Base-by-base conservation (phyloP, 2,888 invertebrate genomes). In the Nomada ferruginata region DNA sequence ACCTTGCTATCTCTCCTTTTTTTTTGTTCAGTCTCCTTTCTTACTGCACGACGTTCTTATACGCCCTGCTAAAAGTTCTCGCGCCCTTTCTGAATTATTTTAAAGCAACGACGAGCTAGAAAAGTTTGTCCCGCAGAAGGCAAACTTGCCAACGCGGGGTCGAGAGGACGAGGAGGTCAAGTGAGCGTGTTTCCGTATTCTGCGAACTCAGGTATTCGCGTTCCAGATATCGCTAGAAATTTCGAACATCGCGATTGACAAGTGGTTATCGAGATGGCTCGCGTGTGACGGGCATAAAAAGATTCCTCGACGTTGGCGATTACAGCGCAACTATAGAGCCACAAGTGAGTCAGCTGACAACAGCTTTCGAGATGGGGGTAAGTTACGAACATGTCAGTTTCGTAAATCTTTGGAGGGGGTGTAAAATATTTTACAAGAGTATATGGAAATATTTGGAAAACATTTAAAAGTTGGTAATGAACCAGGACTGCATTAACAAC, bases 61-160 rank as follows among this genome's bases (percentile, higher is more conserved):
- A 52, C 57, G 20, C 50, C 61, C 78, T 60, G 52, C 50, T 44
- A 18, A 82, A 84, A 80, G 74, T 81, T 87, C 83, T 74, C 63
- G 60, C 65, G 69, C 69, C 52, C 84, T 79, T 82, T 64, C 76
- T 79, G 85, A 86, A 89, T 87, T 89, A 88, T 87, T 87, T 85
- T 82, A 79, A 50, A 73, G 76, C 64, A 76, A 76, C 69, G 60
- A 50, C 61, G 29, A 69, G 61, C 20, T 57, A 20, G 55, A 47
- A 29, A 84, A 71, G 74, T 79, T 84, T 36, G 55, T 59, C 57
- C 50, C 26, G 50, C 57, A n/a, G 36, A 23, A 60, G 76, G 78
- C 72, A 72, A 71, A 76, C 73, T 55, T 60, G 52, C 72, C 65
- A 42, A 26, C 70, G 10, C 64, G 66, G 29, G 72, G 50, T 64